Conservation (phyloP, 1,140 invertebrate genomes). For the Leptopilina clavipes region DNA sequence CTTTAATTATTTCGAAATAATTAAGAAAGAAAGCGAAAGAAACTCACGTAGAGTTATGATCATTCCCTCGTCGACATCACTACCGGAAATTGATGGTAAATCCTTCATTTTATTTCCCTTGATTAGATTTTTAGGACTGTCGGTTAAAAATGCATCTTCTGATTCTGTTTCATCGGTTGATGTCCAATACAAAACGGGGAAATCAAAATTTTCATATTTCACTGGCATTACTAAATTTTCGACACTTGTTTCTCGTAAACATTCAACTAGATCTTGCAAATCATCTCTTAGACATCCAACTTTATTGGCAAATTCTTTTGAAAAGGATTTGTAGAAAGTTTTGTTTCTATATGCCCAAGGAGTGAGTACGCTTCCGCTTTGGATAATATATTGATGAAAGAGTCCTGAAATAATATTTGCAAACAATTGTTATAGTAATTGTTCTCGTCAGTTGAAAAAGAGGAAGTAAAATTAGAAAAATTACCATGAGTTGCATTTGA, state of each 20-base stretch:
- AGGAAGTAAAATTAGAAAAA: neutral
- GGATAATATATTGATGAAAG: constrained; percentile 17
- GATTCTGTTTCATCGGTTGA: neutral
- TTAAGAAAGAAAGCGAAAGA: too few species aligned
- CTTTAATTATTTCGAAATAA: too few species aligned
- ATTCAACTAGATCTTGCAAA: neutral
- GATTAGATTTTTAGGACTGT: neutral
- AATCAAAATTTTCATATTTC: neutral
- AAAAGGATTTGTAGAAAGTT: neutral
- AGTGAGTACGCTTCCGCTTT: neutral
- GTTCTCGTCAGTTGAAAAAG: neutral
- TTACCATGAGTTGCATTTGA: constrained; percentile 1
- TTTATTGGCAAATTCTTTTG: neutral
- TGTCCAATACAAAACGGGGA: neutral
- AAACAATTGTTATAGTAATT: too few species aligned
- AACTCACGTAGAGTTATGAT: neutral
- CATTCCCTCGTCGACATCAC: neutral
- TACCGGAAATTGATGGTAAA: neutral
- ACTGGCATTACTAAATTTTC: neutral
- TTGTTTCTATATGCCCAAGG: neutral
- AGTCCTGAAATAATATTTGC: neutral
- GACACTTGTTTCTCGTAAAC: neutral
- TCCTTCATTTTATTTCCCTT: constrained; percentile 5
- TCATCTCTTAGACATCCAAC: neutral
- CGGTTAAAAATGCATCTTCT: constrained; percentile 13